Evolutionary conservation across 2,888 invertebrate species (phyloP), one percentile per base, ranked within the genome.

Genomic region (Alitta virens): DNA sequence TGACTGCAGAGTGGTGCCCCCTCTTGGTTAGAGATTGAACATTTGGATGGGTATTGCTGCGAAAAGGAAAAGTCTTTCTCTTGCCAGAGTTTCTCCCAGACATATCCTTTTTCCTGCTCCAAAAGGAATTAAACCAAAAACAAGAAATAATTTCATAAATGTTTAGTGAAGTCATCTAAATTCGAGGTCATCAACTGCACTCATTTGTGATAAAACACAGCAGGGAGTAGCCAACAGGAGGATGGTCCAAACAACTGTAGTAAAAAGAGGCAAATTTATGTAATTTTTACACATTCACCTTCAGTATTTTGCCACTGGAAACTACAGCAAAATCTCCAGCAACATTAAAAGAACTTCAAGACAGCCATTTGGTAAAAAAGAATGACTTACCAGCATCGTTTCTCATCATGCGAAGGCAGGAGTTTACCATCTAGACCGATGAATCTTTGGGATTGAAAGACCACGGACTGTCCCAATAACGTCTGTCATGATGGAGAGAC

Each of bases 81-180:
- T 73, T n/a, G 76, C 77, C 38, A 78, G 64, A 0, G 70, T 62
- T 62, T 78, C 78, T 21, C 78, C 78, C 2, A 77, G 60, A 64
- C 78, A 78, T 23, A 75, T 75, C 7, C 78, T 65, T 52, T 75
- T 59, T 0, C 78, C 78, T 23, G 72, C 76, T 26, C 78, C 75
- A 67, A 78, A 78, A 2, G 71, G 70, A 63, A 78, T 62, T 33
- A 78, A 54, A 51, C 74, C 65, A 56, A 18, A 52, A 50, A 24
- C 5, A 23, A n/a, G n/a, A n/a, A n/a, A n/a, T n/a, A n/a, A n/a
- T n/a, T n/a, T n/a, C n/a, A n/a, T n/a, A n/a, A n/a, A n/a, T n/a
- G n/a, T n/a, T n/a, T n/a, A n/a, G n/a, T n/a, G n/a, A n/a, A n/a
- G n/a, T n/a, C n/a, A n/a, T n/a, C n/a, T n/a, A n/a, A n/a, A n/a